Evolutionary conservation across 1,140 invertebrate species (phyloP).

Genomic region (Parasteatoda tepidariorum): DNA sequence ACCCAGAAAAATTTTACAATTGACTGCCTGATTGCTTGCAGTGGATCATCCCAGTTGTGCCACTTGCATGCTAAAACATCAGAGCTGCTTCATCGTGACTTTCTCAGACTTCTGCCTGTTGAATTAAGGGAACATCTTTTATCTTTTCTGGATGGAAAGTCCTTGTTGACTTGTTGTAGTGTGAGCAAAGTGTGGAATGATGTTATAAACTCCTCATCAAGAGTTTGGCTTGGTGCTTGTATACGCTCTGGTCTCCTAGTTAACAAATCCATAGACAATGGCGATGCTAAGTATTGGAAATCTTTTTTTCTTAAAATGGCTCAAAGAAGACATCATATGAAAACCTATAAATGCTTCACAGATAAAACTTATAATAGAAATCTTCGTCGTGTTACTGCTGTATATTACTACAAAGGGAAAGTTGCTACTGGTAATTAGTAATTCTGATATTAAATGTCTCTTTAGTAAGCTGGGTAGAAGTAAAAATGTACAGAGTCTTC

Average conservation of each 20-base stretch:
- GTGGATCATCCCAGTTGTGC: slow-evolving; percentile 46
- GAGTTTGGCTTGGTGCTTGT: slow-evolving; percentile 52
- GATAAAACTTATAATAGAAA: slow-evolving; percentile 48
- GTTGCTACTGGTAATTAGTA: slow-evolving; percentile 62
- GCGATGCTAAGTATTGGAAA: slow-evolving; percentile 56
- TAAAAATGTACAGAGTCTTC: no score
- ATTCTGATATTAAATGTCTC: no score
- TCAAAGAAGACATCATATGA: slow-evolving; percentile 39
- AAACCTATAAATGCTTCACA: slow-evolving; percentile 27
- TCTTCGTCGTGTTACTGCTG: slow-evolving; percentile 62
- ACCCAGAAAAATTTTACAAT: slow-evolving; percentile 40
- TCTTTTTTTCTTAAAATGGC: slow-evolving; percentile 56
- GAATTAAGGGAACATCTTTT: slow-evolving; percentile 54
- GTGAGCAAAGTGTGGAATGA: slow-evolving; percentile 56
- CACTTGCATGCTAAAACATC: slow-evolving; percentile 36
- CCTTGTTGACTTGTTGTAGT: slow-evolving; percentile 41
- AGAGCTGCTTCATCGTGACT: slow-evolving; percentile 41
- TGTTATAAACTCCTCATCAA: slow-evolving; percentile 40
- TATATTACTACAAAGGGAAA: slow-evolving; percentile 63
- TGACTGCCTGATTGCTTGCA: slow-evolving; percentile 46
- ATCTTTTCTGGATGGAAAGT: slow-evolving; percentile 48
- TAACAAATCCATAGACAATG: slow-evolving; percentile 27
- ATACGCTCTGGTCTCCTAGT: slow-evolving; percentile 10
- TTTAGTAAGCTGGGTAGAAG: no score
- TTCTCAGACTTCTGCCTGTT: slow-evolving; percentile 49